Conservation (phyloP, 2,888 invertebrate genomes). For the Netelia virgata region DNA sequence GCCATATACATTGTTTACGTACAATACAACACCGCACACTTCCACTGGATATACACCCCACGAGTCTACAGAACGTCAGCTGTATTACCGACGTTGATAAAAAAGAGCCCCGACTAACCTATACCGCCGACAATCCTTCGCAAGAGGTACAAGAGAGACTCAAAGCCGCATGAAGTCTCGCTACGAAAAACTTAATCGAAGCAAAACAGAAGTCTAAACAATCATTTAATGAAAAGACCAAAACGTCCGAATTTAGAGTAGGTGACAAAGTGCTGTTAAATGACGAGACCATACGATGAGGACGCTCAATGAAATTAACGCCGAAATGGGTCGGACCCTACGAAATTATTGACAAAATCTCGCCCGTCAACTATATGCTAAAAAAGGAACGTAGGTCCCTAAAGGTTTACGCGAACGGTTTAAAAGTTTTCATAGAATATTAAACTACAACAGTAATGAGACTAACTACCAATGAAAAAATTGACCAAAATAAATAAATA, state of each 20-base stretch:
- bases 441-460: no score
- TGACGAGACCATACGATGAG: neutral
- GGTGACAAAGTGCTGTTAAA: conserved; percentile 24
- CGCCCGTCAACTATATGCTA: neutral
- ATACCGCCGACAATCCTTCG: conserved; percentile 21
- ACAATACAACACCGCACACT: conserved; percentile 66
- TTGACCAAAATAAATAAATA: no score
- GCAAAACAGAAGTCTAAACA: conserved; percentile 19
- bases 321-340: conserved; percentile 21
- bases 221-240: conserved; percentile 2
- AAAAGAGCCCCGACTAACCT: conserved; percentile 10
- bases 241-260: neutral
- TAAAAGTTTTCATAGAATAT: neutral
- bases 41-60: conserved; percentile 43
- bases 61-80: conserved; percentile 46
- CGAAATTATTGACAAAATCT: neutral
- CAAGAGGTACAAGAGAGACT: conserved; percentile 11
- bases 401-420: neutral
- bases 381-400: neutral
- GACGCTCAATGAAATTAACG: conserved; percentile 29
- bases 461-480: no score
- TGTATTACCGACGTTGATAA: conserved; percentile 44
- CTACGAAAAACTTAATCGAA: neutral
- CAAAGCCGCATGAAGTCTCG: conserved; percentile 23
- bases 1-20: conserved; percentile 69